Percentiles rank a stretch among this genome's conserved stretches.
Conservation (phyloP, 2,888 invertebrate genomes). For the Eupithecia subfuscata region DNA sequence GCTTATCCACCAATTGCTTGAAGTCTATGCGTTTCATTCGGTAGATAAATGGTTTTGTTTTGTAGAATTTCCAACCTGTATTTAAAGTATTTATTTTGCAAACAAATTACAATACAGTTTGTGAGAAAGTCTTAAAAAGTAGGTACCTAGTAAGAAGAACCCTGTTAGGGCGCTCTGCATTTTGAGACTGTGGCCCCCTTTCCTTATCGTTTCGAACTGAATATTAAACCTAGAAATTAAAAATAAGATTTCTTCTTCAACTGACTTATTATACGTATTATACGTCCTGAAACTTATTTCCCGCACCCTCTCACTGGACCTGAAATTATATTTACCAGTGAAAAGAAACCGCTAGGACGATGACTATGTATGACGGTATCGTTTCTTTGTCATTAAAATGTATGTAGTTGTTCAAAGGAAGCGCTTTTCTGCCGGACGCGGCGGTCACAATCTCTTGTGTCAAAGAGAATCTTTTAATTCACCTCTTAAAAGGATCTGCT, state of each 20-base stretch:
- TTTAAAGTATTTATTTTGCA: not conserved
- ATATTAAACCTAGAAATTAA: not conserved
- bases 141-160: not conserved
- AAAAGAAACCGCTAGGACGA: not conserved
- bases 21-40: not conserved
- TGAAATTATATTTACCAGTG: slow-evolving; percentile 8
- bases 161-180: not conserved
- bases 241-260: no score
- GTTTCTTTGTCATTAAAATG: slow-evolving; percentile 18
- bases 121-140: not conserved
- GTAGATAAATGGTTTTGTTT: no score
- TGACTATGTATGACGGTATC: not conserved
- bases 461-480: slow-evolving; percentile 56
- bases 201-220: not conserved
- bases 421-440: slow-evolving; percentile 40
- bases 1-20: not conserved
- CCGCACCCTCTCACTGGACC: not conserved
- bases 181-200: no score
- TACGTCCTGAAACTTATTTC: not conserved
- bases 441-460: slow-evolving; percentile 50
- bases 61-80: no score
- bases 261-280: no score
- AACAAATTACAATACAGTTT: not conserved
- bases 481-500: slow-evolving; percentile 47
- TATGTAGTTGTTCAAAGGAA: slow-evolving; percentile 25